phyloP scores from a whole-genome alignment of 2,888 invertebrate species.

The Anthoptus insignis region DNA sequence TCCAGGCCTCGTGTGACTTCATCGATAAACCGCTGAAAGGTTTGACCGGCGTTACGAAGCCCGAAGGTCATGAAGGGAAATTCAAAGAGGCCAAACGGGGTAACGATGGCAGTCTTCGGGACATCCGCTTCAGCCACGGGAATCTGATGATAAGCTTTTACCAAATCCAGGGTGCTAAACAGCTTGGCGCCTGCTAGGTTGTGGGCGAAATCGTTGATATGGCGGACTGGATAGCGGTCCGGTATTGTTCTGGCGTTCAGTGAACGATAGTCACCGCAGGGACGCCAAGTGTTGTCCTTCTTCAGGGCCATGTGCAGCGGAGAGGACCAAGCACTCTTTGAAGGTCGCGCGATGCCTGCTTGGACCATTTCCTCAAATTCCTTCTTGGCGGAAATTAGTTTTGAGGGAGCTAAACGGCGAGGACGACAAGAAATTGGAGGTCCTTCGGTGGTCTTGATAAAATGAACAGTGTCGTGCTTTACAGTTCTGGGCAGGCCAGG shows the following conservation, averaged over 20 bases:
- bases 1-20: constrained; percentile 18
- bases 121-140: not conserved
- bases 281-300: constrained; percentile 14
- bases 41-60: too few relatives aligned
- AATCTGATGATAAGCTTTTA: constrained; percentile 17
- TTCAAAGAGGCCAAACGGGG: constrained; percentile 16
- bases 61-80: constrained; percentile 13
- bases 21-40: too few relatives aligned
- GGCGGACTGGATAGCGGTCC: constrained; percentile 5
- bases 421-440: constrained; percentile 20
- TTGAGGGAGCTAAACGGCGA: constrained; percentile 9
- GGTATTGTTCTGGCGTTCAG: constrained; percentile 13
- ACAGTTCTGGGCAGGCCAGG: not conserved
- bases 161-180: constrained; percentile 9
- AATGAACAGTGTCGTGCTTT: constrained; percentile 15
- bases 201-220: constrained; percentile 6
- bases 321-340: constrained; percentile 16
- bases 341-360: constrained; percentile 11
- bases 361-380: constrained; percentile 21
- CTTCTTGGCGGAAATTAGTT: constrained; percentile 5
- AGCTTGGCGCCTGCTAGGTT: not conserved
- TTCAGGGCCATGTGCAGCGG: constrained; percentile 4
- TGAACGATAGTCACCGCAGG: constrained; percentile 15
- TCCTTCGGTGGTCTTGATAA: constrained; percentile 14
- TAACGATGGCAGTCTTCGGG: constrained; percentile 15